These are phyloP conservation scores for Ericerus pela DNA, from an alignment of 1,140 invertebrate species.

Conservation along the genomic window DNA sequence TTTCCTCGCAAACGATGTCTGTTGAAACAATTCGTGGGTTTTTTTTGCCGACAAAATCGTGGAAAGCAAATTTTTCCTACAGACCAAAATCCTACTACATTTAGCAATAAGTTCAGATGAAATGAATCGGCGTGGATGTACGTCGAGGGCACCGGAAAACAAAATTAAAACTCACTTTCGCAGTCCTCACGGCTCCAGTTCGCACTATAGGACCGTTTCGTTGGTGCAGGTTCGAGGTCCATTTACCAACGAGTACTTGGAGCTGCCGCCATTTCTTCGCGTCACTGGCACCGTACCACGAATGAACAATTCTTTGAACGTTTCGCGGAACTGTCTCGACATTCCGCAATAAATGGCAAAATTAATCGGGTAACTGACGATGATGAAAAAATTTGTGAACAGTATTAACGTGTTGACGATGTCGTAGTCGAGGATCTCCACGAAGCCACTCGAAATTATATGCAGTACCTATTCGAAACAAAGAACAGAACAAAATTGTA, in stretches of 20 bases:
- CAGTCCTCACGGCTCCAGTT: neutral
- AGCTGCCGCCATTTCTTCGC: conserved; percentile 38
- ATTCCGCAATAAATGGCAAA: conserved; percentile 93
- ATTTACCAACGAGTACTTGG: conserved; percentile 59
- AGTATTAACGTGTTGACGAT: conserved; percentile 70
- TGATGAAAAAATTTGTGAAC: conserved; percentile 81
- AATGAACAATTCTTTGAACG: conserved; percentile 78
- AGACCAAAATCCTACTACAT: too few species aligned
- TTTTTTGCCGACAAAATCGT: too few species aligned
- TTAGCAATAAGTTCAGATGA: too few species aligned
- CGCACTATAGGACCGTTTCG: conserved; percentile 59
- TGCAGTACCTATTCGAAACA: conserved; percentile 45
- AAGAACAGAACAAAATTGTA: neutral
- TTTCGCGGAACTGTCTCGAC: conserved; percentile 83
- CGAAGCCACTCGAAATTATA: conserved; percentile 56
- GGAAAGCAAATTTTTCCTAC: too few species aligned
- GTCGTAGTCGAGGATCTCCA: conserved; percentile 57
- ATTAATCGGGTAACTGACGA: conserved; percentile 80
- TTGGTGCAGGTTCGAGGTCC: conserved; percentile 64
- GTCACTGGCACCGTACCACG: conserved; percentile 31
- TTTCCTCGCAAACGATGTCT: too few species aligned
- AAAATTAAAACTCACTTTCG: neutral
- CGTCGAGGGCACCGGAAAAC: too few species aligned
- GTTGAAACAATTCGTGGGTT: too few species aligned
- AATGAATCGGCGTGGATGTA: too few species aligned